Evolutionary conservation across 2,888 invertebrate species (phyloP), one percentile per base, ranked within the genome.

Genomic region (Oligia latruncula): DNA sequence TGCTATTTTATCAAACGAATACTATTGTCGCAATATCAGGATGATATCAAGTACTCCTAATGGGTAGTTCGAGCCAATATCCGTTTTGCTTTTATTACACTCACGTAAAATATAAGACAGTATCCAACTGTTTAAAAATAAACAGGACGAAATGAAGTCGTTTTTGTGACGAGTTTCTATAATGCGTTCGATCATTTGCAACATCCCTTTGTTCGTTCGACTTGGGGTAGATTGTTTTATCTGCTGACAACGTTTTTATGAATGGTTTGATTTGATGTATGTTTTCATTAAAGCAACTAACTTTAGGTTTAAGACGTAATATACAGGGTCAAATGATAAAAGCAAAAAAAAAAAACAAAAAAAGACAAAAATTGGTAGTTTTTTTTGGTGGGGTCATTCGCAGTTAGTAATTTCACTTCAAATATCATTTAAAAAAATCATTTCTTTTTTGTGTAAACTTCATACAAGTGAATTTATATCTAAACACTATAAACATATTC

Each of bases 181-280:
- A 87, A 86, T 86, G 88, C 86, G 86, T 87, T 87, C 78, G 83
- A 88, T 91, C 91, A 89, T 92, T 91, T 89, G 86, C 79, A 84
- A 80, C 75, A 79, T 80, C 83, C 80, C 81, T 88, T 89, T 89
- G 82, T 89, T 83, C 79, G 71, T 73, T 43, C 43, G 43, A 77
- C 58, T 55, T 66, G 5, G 35, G 40, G 17, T 70, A 55, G 17
- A 78, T 65, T 70, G 68, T 73, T 84, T 79, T 80, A 74, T 82
- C 66, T 55, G 66, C 35, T 74, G 62, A 55, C 66, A 74, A 77
- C 49, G 35, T 74, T 80, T 74, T 62, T 20, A 46, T 40, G n/a
- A 67, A 68, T 49, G 52, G 15, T 74, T 70, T 46, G 35, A 23
- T 55, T 79, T 70, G 23, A 66, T 74, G 62, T 43, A 20, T 62